These are phyloP conservation scores for Thaleichthys pacificus DNA, from an alignment of 2,797 vertebrate genomes.

Conservation along the genomic window DNA sequence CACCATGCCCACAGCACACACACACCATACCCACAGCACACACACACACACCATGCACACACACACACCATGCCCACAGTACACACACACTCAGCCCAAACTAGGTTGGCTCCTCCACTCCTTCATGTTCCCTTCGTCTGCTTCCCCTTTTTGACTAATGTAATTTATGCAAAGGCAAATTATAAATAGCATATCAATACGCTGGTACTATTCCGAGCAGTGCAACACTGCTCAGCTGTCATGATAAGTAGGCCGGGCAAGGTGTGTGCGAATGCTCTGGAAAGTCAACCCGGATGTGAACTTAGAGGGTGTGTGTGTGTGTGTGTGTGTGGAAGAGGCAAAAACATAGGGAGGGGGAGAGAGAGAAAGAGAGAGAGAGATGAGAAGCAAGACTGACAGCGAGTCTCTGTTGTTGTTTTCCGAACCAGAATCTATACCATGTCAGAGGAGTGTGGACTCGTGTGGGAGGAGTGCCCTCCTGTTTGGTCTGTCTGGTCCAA, in stretches of 20 bases:
- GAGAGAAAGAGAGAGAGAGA: constrained; percentile 19
- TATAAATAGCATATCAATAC: constrained; percentile 79
- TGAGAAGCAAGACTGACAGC: constrained; percentile 27
- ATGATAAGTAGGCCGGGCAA: constrained; percentile 63
- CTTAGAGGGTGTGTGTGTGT: constrained; percentile 6
- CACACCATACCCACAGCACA: no score
- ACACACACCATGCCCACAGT: no score
- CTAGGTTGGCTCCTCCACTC: constrained; percentile 60
- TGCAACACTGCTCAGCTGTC: constrained; percentile 58
- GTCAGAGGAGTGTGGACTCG: no score
- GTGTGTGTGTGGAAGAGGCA: constrained; percentile 25
- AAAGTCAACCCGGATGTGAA: background rate
- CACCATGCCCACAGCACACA: no score
- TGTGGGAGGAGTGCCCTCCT: no score
- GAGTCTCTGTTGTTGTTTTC: no score
- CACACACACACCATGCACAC: no score
- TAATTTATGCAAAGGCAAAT: constrained; percentile 76
- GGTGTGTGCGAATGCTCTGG: background rate
- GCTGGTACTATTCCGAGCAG: constrained; percentile 59
- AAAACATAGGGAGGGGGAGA: constrained; percentile 33
- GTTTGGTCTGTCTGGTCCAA: no score
- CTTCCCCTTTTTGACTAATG: constrained; percentile 67
- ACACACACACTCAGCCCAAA: constrained; percentile 40
- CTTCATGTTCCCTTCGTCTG: constrained; percentile 39
- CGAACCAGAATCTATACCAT: no score